Evolutionary conservation across 2,888 invertebrate genomes (phyloP), one percentile per base, ranked within the genome.

Genomic region (Trichopria drosophilae): DNA sequence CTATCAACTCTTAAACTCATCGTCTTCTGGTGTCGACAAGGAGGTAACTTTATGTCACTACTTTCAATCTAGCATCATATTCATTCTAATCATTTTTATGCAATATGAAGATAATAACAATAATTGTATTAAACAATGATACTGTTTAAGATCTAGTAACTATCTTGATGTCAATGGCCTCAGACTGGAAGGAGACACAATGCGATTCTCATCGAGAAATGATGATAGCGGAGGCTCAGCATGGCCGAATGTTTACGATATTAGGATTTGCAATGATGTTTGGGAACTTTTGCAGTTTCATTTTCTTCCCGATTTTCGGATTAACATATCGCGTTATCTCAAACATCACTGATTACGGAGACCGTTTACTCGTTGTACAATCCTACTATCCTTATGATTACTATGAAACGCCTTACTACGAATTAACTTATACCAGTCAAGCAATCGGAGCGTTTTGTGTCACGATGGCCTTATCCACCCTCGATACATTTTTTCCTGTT

Each of bases 401-500:
- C 3, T n/a, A 2, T 4, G 9, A 12, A 3, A 16, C 18, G 12
- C 40, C 31, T 20, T 10, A 9, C 10, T 41, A 20, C 16, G 26
- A 48, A n/a, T 3, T 48, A 2, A 15, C 16, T 3, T 48, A 34
- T 15, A 1, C 22, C 2, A 7, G 20, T n/a, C 40, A 40, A 18
- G 3, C 24, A 3, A n/a, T 47, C 3, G 32, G 16, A 2, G 20
- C 26, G 1, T 13, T 18, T 10, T 31, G 29, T 18, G 40, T 39
- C 3, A 29, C 28, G 0, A 12, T 48, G 2, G n/a, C 34, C 1
- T 40, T 35, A 22, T 22, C 47, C 1, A 40, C 40, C 3, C 37
- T 40, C 2, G 51, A 51, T 13, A 47, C 43, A 4, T 44, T 42
- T 10, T 51, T 54, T 6, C 51, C 39, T 1, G 37, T 40, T 13